phyloP scores from a whole-genome alignment of 2,797 vertebrate species.

The Cichlasoma orientale region DNA sequence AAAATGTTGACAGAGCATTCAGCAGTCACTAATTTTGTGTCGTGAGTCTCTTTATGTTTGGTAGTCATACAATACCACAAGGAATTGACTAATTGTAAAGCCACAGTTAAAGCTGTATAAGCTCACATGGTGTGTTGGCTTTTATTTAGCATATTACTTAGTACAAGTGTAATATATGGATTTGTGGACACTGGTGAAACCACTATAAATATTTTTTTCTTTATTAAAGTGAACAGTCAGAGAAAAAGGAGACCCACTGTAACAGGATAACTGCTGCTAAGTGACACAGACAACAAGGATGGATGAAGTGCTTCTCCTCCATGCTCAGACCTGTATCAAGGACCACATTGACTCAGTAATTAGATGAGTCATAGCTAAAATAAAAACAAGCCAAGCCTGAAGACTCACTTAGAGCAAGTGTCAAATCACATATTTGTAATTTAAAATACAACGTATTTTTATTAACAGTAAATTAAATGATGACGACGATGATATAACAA shows the following conservation, averaged over 20 bases:
- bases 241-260: not conserved
- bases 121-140: too few species aligned
- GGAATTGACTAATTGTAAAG: not conserved
- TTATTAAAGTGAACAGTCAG: not conserved
- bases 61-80: not conserved
- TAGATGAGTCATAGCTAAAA: conserved; percentile 24
- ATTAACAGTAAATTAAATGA: not conserved
- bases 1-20: not conserved
- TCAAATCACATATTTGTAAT: not conserved
- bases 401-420: not conserved
- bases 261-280: conserved; percentile 56
- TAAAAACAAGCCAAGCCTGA: not conserved
- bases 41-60: not conserved
- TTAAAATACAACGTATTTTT: fast-evolving
- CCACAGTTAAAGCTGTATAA: not conserved
- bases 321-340: conserved; percentile 1
- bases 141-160: not conserved
- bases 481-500: not conserved
- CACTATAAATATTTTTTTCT: not conserved
- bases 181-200: not conserved
- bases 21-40: not conserved
- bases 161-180: not conserved
- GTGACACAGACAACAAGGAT: conserved; percentile 34
- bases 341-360: conserved; percentile 7
- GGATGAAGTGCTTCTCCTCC: conserved; percentile 30